Evolutionary conservation across 2,113 vertebrate species (phyloP).

Genomic region (Daphoenositta chrysoptera): DNA sequence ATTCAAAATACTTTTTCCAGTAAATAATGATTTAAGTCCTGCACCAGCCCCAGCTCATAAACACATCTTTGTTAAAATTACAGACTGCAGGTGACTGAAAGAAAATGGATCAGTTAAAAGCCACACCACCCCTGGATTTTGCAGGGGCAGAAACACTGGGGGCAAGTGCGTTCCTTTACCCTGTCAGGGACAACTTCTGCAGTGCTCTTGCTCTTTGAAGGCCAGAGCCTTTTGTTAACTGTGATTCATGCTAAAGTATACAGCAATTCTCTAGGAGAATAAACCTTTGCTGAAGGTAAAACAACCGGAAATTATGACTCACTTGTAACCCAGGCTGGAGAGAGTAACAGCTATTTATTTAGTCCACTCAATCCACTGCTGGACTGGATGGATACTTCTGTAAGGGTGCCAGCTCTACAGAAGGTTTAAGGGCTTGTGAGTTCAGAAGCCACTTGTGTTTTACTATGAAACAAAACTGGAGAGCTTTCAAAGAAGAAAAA

Average conservation of each 20-base stretch:
- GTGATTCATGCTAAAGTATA: neutral
- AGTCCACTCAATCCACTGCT: neutral
- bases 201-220: neutral
- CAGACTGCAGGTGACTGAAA: neutral
- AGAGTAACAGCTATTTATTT: neutral
- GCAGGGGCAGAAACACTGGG: neutral
- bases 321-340: neutral
- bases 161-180: neutral
- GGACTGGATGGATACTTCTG: neutral
- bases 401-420: neutral
- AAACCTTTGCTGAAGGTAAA: neutral
- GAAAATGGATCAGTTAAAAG: neutral
- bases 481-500: neutral
- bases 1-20: neutral
- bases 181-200: neutral
- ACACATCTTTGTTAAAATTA: neutral
- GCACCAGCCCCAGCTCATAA: neutral
- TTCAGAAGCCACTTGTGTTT: neutral
- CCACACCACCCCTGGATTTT: neutral
- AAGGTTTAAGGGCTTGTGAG: neutral
- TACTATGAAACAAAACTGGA: neutral
- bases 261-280: neutral
- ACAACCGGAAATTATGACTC: neutral
- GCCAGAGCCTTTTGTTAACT: neutral
- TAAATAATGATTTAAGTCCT: neutral